A percentile compares a stretch with the other conserved stretches of the same genome.
Conservation (phyloP, 1,140 invertebrate genomes). For the Manduca sexta region DNA sequence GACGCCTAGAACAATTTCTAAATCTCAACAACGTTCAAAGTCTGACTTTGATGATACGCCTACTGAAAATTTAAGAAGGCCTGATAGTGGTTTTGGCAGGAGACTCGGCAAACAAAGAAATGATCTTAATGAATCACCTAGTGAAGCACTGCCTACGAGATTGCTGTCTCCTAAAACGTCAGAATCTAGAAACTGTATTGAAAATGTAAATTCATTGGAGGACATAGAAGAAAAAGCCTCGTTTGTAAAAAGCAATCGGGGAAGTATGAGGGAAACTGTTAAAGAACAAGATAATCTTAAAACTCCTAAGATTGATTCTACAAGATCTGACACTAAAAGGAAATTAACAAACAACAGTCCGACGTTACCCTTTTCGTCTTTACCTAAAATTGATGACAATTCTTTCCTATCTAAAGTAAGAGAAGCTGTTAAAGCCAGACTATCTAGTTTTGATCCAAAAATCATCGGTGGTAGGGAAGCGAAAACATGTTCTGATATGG, state of each 20-base stretch:
- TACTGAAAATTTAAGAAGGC: neutral
- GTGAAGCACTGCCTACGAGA: conserved; percentile 7
- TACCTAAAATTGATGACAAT: conserved; percentile 16
- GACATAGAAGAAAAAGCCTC: too few species aligned
- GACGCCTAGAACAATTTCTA: conserved; percentile 5
- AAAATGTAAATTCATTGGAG: neutral
- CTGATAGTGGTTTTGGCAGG: neutral
- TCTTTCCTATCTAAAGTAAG: conserved; percentile 22
- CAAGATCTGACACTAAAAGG: too few species aligned
- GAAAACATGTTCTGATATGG: conserved; percentile 11
- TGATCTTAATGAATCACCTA: conserved; percentile 12
- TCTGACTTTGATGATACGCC: neutral
- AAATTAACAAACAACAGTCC: too few species aligned
- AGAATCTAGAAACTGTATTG: neutral
- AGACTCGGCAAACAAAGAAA: neutral
- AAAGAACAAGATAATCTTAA: too few species aligned
- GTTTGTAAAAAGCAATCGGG: too few species aligned
- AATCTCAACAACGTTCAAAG: neutral
- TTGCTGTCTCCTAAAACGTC: neutral
- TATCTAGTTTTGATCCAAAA: too few species aligned
- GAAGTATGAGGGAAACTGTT: too few species aligned
- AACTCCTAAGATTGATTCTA: too few species aligned
- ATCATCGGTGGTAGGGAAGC: too few species aligned
- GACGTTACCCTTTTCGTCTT: too few species aligned
- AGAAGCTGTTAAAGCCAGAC: conserved; percentile 18